Evolutionary conservation across 2,113 vertebrate species (phyloP).

Genomic region (Jaculus jaculus): DNA sequence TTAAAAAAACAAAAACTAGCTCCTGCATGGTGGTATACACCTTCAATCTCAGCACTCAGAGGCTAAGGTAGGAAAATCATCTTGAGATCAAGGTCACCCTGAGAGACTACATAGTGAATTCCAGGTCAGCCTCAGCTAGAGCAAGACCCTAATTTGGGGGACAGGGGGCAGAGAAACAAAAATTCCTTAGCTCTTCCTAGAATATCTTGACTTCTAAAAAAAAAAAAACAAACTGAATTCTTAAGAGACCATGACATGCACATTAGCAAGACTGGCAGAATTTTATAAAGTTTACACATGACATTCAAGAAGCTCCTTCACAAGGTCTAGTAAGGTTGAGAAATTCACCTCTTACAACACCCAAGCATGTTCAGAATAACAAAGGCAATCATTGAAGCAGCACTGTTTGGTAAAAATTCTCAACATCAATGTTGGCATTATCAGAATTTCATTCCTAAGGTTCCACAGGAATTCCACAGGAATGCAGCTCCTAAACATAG

Average conservation of each 20-base stretch:
- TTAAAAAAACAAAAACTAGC: no score
- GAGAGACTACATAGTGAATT: no score
- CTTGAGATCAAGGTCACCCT: no score
- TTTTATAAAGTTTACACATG: conserved; percentile 25
- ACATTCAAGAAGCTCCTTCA: conserved; percentile 4
- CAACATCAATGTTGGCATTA: neutral
- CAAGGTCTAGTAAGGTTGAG: neutral
- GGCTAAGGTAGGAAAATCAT: no score
- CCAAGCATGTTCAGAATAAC: conserved; percentile 9
- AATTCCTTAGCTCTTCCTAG: neutral
- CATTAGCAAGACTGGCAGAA: neutral
- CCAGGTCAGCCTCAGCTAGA: no score
- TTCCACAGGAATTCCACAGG: conserved; percentile 23
- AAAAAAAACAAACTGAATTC: conserved; percentile 8
- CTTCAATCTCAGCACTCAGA: no score
- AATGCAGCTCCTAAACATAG: neutral
- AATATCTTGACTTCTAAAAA: conserved; percentile 50
- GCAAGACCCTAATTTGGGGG: no score
- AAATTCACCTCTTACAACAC: neutral
- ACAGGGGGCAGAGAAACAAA: no score
- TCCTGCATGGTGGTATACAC: no score
- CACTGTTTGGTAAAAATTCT: neutral
- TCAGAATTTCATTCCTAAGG: neutral
- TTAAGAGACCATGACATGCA: conserved; percentile 22
- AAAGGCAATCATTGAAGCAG: neutral